Base-by-base conservation (phyloP, 2,797 vertebrate genomes). In the Anguilla megastoma region DNA sequence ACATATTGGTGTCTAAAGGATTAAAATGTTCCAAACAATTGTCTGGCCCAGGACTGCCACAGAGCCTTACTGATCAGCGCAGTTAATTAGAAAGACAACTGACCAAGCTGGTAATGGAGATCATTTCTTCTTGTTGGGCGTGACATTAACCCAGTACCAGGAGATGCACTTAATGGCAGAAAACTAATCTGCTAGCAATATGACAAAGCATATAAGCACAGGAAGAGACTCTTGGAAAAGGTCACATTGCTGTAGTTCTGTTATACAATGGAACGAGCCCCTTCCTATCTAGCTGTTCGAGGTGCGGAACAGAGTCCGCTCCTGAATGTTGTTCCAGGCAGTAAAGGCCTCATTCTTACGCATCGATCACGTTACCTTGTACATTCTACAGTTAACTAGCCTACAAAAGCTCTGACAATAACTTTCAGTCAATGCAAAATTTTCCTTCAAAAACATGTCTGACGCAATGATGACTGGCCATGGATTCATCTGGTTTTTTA, bases 361-460 rank as follows among this genome's bases (percentile, higher is more conserved):
- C 3, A 0, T 66, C 24, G 27, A 5, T n/a, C 24, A 69, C 7
- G 63, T n/a, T 69, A 10, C 58, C 58, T 63, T 63, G 21, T 21
- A 63, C 58, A 45, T 63, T 16, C 16, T 63, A 21, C 16, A 16
- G 16, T 63, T 45, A 45, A 45, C 41, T 63, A 63, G 63, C 63
- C n/a, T 21, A 24, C 1, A 50, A 80, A 60, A 87, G 48, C 30
- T 24, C 48, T 79, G 86, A 21, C 86, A 87, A 76, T 45, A 54
- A 33, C 66, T 56, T 36, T 14, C 7, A 14, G 7, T 33, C 76
- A 33, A 27, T 76, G 80, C 71, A 60, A 74, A 0, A 36, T 54
- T 86, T 80, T 87, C 4, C 1, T 56, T 60, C 18, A 82, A 82
- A 87, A 87, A 82, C 6, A 3, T 3, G 33, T 36, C 24, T 33